Conservation (phyloP, 2,888 invertebrate genomes). For the Apoda limacodes region DNA sequence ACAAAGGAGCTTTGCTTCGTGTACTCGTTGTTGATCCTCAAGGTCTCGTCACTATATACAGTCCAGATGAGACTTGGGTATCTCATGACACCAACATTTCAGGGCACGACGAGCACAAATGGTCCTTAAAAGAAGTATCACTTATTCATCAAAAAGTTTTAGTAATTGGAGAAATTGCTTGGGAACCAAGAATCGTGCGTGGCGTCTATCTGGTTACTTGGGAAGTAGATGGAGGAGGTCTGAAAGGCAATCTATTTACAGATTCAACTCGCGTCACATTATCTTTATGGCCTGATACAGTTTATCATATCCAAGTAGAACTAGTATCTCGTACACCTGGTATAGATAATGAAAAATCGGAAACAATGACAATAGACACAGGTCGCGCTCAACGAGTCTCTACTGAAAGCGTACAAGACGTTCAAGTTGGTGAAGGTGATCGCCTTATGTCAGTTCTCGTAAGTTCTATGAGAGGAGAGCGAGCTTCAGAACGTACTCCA, state of each 20-base stretch:
- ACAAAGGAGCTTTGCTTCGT: slow-evolving; percentile 73
- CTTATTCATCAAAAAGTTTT: slow-evolving; percentile 79
- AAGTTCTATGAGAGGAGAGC: slow-evolving; percentile 72
- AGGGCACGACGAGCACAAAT: slow-evolving; percentile 61
- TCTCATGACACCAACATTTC: slow-evolving; percentile 67
- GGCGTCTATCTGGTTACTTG: slow-evolving; percentile 84
- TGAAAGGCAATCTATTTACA: slow-evolving; percentile 85
- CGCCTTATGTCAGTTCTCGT: slow-evolving; percentile 72
- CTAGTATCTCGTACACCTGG: slow-evolving; percentile 72
- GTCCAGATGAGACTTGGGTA: slow-evolving; percentile 72
- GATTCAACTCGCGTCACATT: slow-evolving; percentile 83
- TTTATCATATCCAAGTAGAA: slow-evolving; percentile 84
- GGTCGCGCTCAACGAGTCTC: slow-evolving; percentile 74
- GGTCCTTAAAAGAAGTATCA: slow-evolving; percentile 76
- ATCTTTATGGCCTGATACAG: slow-evolving; percentile 83
- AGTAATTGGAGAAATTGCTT: slow-evolving; percentile 78
- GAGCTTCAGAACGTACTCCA: slow-evolving; percentile 58
- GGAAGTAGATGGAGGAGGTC: slow-evolving; percentile 85
- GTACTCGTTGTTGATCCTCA: slow-evolving; percentile 78
- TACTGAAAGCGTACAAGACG: slow-evolving; percentile 73
- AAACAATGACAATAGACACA: slow-evolving; percentile 75
- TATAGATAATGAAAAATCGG: slow-evolving; percentile 72
- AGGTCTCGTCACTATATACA: slow-evolving; percentile 77
- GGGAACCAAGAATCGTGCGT: slow-evolving; percentile 75
- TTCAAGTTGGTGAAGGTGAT: slow-evolving; percentile 68